phyloP scores from a whole-genome alignment of 2,113 vertebrate species.

The Aegypius monachus region DNA sequence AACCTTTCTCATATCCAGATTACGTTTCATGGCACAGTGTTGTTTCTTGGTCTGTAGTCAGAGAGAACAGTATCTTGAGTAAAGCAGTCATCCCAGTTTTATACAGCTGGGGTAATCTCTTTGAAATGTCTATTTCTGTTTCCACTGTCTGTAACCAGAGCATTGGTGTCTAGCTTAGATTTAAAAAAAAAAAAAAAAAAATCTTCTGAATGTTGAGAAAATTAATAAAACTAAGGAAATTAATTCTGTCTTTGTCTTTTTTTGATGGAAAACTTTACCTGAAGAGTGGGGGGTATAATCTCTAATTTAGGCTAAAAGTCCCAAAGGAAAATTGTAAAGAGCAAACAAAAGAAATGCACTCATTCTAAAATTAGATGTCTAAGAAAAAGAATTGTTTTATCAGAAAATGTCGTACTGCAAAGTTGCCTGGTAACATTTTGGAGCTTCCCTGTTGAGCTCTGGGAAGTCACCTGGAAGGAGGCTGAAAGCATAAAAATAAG shows the following conservation, averaged over 20 bases:
- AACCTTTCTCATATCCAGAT: not conserved
- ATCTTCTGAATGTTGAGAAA: not conserved
- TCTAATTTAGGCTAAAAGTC: not conserved
- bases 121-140: not conserved
- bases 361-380: not conserved
- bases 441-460: not conserved
- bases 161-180: not conserved
- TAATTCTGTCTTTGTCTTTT: not conserved
- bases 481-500: not conserved
- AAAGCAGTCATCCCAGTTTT: not conserved
- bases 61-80: not conserved
- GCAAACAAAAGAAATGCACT: not conserved
- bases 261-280: not conserved
- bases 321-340: not conserved
- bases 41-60: not conserved
- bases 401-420: not conserved
- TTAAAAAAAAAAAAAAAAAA: not conserved
- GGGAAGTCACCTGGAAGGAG: not conserved
- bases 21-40: not conserved
- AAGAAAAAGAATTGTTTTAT: not conserved
- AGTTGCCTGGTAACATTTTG: not conserved
- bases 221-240: not conserved
- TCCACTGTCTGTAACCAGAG: not conserved
- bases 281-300: not conserved
- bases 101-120: not conserved